Evolutionary conservation across 2,113 vertebrate genomes (phyloP).

Genomic region (Brevimyrus niger): DNA sequence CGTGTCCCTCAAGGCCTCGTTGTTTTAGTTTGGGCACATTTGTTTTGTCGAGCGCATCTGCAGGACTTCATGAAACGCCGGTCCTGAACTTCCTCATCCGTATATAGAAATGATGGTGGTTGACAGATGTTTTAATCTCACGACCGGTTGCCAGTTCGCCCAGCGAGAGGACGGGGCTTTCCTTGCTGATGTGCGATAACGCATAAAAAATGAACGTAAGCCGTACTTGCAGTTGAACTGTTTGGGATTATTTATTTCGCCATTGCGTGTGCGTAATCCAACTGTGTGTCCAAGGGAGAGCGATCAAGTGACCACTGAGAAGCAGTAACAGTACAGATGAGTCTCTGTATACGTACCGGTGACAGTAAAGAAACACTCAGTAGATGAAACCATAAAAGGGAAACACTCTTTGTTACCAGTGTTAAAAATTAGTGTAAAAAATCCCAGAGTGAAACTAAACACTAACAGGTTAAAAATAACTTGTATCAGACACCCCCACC

Average conservation of each 20-base stretch:
- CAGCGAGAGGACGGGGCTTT: not conserved
- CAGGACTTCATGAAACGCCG: not conserved
- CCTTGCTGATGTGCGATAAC: not conserved
- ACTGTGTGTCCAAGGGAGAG: not conserved
- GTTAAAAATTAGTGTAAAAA: not conserved
- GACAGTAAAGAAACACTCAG: not conserved
- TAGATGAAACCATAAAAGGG: not conserved
- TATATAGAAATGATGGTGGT: not conserved
- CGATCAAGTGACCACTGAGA: not conserved
- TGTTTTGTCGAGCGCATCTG: not conserved
- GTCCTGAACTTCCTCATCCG: not conserved
- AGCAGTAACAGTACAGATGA: not conserved
- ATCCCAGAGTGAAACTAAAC: not conserved
- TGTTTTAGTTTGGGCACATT: not conserved
- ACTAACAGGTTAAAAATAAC: not conserved
- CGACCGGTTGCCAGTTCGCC: not conserved
- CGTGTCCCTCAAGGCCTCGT: not conserved
- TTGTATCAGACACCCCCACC: not conserved
- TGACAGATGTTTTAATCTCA: not conserved
- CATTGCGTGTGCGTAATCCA: not conserved
- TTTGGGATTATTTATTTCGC: not conserved
- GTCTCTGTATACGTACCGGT: not conserved
- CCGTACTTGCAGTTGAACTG: not conserved
- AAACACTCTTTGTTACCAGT: not conserved
- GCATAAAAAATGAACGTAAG: not conserved